Percentiles rank a stretch among this genome's conserved stretches.
phyloP scores from a whole-genome alignment of 2,888 invertebrate genomes.

The Dorcus hopei region DNA sequence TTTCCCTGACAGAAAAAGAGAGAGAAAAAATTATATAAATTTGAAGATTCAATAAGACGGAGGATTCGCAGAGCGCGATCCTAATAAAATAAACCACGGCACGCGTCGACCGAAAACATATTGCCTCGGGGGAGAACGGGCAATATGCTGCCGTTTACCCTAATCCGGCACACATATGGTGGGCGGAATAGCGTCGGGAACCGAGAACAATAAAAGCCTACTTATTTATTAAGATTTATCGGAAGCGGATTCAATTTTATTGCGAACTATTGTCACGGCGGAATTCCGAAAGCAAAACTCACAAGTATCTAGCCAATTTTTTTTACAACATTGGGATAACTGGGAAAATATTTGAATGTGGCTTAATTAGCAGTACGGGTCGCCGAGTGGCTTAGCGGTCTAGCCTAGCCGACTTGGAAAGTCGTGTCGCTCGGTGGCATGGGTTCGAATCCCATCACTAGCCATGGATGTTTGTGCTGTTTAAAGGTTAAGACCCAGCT shows the following conservation, averaged over 20 bases:
- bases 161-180: constrained; percentile 30
- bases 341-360: no score
- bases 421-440: no score
- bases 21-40: neutral
- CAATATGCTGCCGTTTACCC: constrained; percentile 33
- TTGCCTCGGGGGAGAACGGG: constrained; percentile 28
- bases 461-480: no score
- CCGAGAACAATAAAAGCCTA: constrained; percentile 20
- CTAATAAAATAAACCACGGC: constrained; percentile 45
- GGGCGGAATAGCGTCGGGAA: constrained; percentile 21
- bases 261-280: neutral
- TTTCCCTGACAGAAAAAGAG: no score
- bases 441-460: no score
- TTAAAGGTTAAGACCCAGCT: no score
- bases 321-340: no score
- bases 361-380: no score
- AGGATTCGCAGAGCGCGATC: constrained; percentile 14
- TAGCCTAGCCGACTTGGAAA: no score
- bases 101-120: constrained; percentile 39
- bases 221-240: constrained; percentile 25
- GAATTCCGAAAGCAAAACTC: neutral
- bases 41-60: neutral
- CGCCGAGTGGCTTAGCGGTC: no score
- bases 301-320: no score
- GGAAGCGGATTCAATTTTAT: constrained; percentile 24